Evolutionary conservation across 1,140 invertebrate species (phyloP).

Genomic region (Pantala flavescens): DNA sequence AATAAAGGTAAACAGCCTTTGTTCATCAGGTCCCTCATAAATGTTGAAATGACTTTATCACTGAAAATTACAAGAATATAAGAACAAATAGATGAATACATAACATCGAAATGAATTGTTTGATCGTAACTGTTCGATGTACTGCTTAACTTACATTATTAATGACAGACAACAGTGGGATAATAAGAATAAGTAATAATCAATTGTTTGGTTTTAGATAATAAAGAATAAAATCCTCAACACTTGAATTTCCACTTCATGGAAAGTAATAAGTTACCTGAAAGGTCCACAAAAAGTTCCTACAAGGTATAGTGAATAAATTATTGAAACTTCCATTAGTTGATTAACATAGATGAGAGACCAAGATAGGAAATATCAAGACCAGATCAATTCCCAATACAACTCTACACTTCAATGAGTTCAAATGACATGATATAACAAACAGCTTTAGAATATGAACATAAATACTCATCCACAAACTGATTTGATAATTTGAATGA

Average conservation of each 20-base stretch:
- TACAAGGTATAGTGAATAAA: no score
- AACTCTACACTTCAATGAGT: neutral
- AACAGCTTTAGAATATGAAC: neutral
- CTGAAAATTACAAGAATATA: neutral
- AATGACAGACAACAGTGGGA: neutral
- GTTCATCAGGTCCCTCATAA: slow-evolving; percentile 4
- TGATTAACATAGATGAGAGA: neutral
- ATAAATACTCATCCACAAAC: no score
- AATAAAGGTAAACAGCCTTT: neutral
- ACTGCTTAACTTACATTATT: neutral
- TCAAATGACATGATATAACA: neutral
- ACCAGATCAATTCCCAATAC: slow-evolving; percentile 5
- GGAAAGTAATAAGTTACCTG: no score
- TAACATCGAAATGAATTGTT: neutral
- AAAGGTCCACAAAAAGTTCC: no score
- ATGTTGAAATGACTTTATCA: neutral
- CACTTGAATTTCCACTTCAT: no score
- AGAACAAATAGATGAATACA: neutral
- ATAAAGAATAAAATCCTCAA: no score
- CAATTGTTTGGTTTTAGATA: neutral
- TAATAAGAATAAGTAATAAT: neutral
- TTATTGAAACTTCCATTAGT: no score
- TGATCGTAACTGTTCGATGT: neutral
- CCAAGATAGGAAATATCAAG: neutral
- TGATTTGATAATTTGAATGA: no score